A percentile compares a stretch with the other conserved stretches of the same genome.
Conservation (phyloP, 2,113 vertebrate species). For the Austrofundulus limnaeus region DNA sequence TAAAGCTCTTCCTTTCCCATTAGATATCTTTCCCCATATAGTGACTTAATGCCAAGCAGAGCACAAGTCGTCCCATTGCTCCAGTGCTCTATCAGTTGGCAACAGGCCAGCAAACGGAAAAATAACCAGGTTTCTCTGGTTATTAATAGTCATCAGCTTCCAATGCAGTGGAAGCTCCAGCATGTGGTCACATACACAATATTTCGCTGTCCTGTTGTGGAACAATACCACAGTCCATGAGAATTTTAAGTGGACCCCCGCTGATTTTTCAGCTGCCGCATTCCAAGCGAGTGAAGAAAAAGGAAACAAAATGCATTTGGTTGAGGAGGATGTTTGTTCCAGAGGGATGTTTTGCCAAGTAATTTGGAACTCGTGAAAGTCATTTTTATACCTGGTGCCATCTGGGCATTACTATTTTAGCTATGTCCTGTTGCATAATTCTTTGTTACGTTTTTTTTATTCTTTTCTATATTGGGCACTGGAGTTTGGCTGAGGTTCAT, state of each 20-base stretch:
- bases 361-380: constrained; percentile 58
- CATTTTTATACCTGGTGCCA: constrained; percentile 61
- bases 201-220: constrained; percentile 22
- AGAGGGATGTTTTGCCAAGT: constrained; percentile 65
- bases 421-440: constrained; percentile 57
- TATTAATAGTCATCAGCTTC: constrained; percentile 75
- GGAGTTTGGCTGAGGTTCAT: constrained; percentile 54
- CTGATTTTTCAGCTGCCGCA: constrained; percentile 48
- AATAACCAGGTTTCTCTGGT: constrained; percentile 55
- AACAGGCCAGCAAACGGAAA: constrained; percentile 56
- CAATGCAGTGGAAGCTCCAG: constrained; percentile 30
- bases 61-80: constrained; percentile 74
- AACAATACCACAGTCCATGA: constrained; percentile 66
- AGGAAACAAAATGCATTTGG: constrained; percentile 75
- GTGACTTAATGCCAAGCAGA: constrained; percentile 76
- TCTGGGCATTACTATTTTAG: constrained; percentile 54
- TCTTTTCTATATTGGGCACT: constrained; percentile 15
- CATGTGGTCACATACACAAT: constrained; percentile 12
- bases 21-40: constrained; percentile 16
- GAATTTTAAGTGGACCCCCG: constrained; percentile 67
- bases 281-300: constrained; percentile 53
- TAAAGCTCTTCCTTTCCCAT: constrained; percentile 20
- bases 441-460: constrained; percentile 48
- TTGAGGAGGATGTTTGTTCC: constrained; percentile 76
- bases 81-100: constrained; percentile 54